These are phyloP conservation scores for Drosophila nr. perissopoda DNA, from an alignment of 2,888 invertebrate genomes.

Conservation along the genomic window DNA sequence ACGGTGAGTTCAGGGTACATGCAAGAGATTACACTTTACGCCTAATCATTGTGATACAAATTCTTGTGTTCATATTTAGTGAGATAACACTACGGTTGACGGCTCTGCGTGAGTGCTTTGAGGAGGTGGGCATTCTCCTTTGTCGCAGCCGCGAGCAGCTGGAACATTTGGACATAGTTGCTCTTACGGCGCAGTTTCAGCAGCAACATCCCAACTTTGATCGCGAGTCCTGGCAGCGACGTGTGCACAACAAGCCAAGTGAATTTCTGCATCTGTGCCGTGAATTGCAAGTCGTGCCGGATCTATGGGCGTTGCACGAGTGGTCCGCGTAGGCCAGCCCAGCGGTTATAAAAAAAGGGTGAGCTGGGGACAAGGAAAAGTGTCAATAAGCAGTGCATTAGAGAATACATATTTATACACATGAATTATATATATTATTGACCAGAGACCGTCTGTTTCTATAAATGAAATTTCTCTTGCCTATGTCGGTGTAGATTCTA, in stretches of 20 bases:
- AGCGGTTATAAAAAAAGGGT: constrained; percentile 85
- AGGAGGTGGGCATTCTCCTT: constrained; percentile 92
- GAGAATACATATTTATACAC: neutral
- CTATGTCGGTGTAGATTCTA: neutral
- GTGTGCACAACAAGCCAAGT: constrained; percentile 77
- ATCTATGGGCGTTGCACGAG: constrained; percentile 91
- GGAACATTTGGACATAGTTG: constrained; percentile 81
- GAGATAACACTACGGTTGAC: constrained; percentile 92
- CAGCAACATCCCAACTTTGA: constrained; percentile 76
- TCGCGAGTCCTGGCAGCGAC: constrained; percentile 87
- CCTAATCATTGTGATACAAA: constrained; percentile 30
- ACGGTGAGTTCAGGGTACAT: constrained; percentile 62
- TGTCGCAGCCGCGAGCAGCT: constrained; percentile 86
- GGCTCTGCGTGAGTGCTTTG: constrained; percentile 95
- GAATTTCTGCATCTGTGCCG: constrained; percentile 89
- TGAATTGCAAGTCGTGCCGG: constrained; percentile 89
- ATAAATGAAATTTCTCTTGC: neutral
- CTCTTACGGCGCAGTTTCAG: constrained; percentile 9
- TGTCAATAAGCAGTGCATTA: neutral
- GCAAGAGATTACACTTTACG: constrained; percentile 11
- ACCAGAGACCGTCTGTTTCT: neutral
- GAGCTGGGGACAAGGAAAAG: neutral
- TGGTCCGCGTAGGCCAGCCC: constrained; percentile 95
- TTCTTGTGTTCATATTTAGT: constrained; percentile 65
- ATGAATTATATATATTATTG: neutral